Conservation (phyloP, 2,888 invertebrate species). For the Callinectes sapidus region DNA sequence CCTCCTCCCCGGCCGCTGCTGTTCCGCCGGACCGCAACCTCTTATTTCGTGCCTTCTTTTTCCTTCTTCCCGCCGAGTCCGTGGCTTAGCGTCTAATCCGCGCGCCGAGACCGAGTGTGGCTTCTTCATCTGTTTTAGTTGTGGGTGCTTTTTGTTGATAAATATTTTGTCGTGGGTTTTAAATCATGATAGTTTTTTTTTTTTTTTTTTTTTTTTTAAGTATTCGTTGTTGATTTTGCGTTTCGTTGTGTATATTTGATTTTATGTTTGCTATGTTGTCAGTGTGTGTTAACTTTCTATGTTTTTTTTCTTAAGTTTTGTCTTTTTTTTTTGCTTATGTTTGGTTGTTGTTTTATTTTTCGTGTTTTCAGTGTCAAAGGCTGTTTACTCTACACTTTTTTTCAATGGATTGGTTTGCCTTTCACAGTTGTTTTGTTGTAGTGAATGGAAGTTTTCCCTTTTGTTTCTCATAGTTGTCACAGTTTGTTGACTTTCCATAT, state of each 20-base stretch:
- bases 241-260: too few species aligned
- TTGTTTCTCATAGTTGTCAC: too few species aligned
- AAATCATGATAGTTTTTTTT: neutral
- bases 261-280: too few species aligned
- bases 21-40: neutral
- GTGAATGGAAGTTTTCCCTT: too few species aligned
- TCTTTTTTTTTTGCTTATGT: too few species aligned
- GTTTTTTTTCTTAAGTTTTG: too few species aligned
- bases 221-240: too few species aligned
- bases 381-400: neutral
- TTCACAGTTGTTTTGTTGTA: neutral
- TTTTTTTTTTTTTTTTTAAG: neutral
- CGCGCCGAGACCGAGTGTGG: neutral
- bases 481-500: too few species aligned
- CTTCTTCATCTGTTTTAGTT: neutral
- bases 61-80: slow-evolving; percentile 4
- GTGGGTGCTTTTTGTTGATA: neutral
- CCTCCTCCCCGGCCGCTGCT: neutral
- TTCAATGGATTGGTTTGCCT: neutral
- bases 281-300: too few species aligned
- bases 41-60: neutral
- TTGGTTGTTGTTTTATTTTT: too few species aligned
- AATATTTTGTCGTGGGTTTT: neutral
- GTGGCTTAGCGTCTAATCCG: neutral
- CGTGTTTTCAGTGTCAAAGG: too few species aligned